Conservation (phyloP, 2,797 vertebrate species). For the Sitta carolinensis region DNA sequence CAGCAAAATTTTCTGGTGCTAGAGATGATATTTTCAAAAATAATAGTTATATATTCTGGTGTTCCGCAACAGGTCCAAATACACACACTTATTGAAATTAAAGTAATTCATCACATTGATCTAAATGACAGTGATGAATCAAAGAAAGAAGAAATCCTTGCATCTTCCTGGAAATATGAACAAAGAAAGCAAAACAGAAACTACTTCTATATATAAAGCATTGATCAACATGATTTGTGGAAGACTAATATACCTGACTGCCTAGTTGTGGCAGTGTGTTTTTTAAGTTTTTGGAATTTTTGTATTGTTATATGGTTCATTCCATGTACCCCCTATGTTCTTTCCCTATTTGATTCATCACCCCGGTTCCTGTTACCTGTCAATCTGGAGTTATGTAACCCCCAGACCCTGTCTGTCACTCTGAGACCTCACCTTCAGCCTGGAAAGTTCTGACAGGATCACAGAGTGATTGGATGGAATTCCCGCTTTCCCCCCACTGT, state of each 20-base stretch:
- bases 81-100: slow-evolving; percentile 85
- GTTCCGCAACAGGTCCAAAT: slow-evolving; percentile 50
- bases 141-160: slow-evolving; percentile 71
- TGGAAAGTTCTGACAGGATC: too few relatives aligned
- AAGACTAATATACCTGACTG: background rate
- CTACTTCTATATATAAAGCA: background rate
- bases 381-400: too few relatives aligned
- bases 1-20: background rate
- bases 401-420: too few relatives aligned
- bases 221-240: background rate
- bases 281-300: too few relatives aligned
- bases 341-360: too few relatives aligned
- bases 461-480: too few relatives aligned
- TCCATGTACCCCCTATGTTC: too few relatives aligned
- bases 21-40: background rate
- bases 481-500: too few relatives aligned
- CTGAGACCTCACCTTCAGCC: too few relatives aligned
- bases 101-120: slow-evolving; percentile 83
- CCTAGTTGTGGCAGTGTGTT: too few relatives aligned
- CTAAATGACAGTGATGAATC: background rate
- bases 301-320: too few relatives aligned
- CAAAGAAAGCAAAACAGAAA: slow-evolving; percentile 34
- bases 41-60: slow-evolving; percentile 15
- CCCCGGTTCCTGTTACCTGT: too few relatives aligned
- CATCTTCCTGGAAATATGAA: slow-evolving; percentile 65